Percentiles rank a stretch among this genome's conserved stretches.
phyloP scores from a whole-genome alignment of 1,140 invertebrate species.

The Pseudomyrmex concolor region DNA sequence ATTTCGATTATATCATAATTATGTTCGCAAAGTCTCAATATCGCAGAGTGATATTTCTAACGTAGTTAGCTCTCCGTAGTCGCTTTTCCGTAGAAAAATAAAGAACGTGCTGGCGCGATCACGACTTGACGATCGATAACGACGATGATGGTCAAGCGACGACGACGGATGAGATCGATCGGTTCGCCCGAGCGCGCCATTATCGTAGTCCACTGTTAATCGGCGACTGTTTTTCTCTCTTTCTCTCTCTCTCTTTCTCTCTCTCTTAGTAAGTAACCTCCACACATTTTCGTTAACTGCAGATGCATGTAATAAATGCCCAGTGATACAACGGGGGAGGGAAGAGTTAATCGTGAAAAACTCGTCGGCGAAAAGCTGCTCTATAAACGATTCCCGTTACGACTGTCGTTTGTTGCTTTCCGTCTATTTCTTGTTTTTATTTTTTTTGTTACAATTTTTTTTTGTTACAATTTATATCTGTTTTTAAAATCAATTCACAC shows the following conservation, averaged over 20 bases:
- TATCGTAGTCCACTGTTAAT: slow-evolving; percentile 54
- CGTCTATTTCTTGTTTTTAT: neutral
- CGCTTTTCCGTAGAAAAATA: slow-evolving; percentile 52
- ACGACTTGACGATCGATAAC: slow-evolving; percentile 49
- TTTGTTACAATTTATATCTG: too few relatives aligned
- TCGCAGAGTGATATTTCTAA: slow-evolving; percentile 44
- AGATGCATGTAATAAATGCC: slow-evolving; percentile 73
- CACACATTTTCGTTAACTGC: slow-evolving; percentile 53
- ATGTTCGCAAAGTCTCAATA: slow-evolving; percentile 27
- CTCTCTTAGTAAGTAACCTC: slow-evolving; percentile 36
- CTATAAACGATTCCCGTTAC: neutral
- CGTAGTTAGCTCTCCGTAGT: slow-evolving; percentile 28
- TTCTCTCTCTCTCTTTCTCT: too few relatives aligned
- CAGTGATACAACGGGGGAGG: slow-evolving; percentile 65
- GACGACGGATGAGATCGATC: slow-evolving; percentile 25
- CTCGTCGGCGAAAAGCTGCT: slow-evolving; percentile 38
- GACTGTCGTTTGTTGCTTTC: neutral
- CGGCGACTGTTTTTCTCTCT: slow-evolving; percentile 21
- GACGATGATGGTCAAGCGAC: slow-evolving; percentile 22
- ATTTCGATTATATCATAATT: slow-evolving; percentile 13
- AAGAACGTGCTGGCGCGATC: slow-evolving; percentile 55
- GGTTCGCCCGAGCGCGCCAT: slow-evolving; percentile 22
- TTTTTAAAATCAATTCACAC: neutral
- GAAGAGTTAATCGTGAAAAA: slow-evolving; percentile 32
- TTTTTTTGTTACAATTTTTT: too few relatives aligned